phyloP scores from a whole-genome alignment of 2,888 invertebrate genomes.

The Zonitis immaculata region DNA sequence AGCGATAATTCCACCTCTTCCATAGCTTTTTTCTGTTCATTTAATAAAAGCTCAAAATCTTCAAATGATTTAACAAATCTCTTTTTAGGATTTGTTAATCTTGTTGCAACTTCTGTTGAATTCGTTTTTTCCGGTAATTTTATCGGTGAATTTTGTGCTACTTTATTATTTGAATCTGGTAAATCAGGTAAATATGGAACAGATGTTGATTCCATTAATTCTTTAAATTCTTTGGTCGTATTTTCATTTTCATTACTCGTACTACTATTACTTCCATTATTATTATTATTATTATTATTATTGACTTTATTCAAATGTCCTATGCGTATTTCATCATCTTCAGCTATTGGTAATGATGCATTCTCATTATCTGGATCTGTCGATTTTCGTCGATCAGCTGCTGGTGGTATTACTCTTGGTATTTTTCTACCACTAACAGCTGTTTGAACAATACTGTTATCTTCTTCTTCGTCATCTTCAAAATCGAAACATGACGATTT shows the following conservation, averaged over 20 bases:
- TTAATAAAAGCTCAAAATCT: slow-evolving; percentile 39
- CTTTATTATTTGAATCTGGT: slow-evolving; percentile 46
- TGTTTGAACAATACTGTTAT: slow-evolving; percentile 47
- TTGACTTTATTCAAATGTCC: slow-evolving; percentile 9
- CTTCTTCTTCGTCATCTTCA: slow-evolving; percentile 67
- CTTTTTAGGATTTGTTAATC: slow-evolving; percentile 45
- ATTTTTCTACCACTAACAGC: slow-evolving; percentile 57
- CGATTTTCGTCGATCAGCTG: slow-evolving; percentile 44
- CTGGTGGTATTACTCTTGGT: slow-evolving; percentile 54
- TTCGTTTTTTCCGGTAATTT: slow-evolving; percentile 43
- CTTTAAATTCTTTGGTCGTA: slow-evolving; percentile 51
- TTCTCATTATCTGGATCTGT: slow-evolving; percentile 43
- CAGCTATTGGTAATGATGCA: slow-evolving; percentile 40
- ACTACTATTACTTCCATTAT: slow-evolving; percentile 10
- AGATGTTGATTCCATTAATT: slow-evolving; percentile 57
- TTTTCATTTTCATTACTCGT: slow-evolving; percentile 27
- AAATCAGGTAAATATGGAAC: slow-evolving; percentile 56
- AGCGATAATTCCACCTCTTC: slow-evolving; percentile 13
- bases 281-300: slow-evolving; percentile 4
- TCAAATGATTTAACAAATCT: slow-evolving; percentile 47
- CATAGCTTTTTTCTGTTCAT: slow-evolving; percentile 27
- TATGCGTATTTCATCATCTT: slow-evolving; percentile 21
- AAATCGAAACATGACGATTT: slow-evolving; percentile 71
- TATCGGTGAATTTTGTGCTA: slow-evolving; percentile 46
- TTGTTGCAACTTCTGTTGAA: slow-evolving; percentile 28